Conservation (phyloP, 2,888 invertebrate species). For the Orthosia incerta region DNA sequence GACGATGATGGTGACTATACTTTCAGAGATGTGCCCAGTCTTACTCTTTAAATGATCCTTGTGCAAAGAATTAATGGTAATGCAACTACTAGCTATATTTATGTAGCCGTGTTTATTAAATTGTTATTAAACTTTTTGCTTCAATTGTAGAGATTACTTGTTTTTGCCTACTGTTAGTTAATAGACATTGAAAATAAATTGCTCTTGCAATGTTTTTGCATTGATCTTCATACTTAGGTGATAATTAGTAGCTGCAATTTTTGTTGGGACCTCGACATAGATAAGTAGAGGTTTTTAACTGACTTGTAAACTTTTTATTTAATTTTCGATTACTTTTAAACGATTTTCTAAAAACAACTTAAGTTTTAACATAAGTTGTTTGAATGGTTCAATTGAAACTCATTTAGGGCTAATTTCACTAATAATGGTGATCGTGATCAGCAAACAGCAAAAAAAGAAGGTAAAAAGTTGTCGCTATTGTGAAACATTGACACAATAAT, state of each 20-base stretch:
- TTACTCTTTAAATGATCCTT: neutral
- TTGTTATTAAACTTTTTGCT: slow-evolving; percentile 48
- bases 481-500: no score
- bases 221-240: neutral
- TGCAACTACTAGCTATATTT: slow-evolving; percentile 2
- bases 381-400: neutral
- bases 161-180: slow-evolving; percentile 34
- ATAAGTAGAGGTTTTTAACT: slow-evolving; percentile 9
- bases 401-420: no score
- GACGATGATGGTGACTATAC: neutral
- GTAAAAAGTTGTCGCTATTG: no score
- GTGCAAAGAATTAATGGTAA: neutral
- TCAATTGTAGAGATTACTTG: slow-evolving; percentile 34
- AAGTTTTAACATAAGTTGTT: neutral
- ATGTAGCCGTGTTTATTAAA: slow-evolving; percentile 15
- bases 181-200: slow-evolving; percentile 50
- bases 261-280: slow-evolving; percentile 32
- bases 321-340: neutral
- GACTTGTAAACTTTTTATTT: neutral
- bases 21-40: neutral
- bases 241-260: slow-evolving; percentile 22
- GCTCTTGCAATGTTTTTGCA: slow-evolving; percentile 38
- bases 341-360: neutral
- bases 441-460: no score
- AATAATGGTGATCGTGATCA: no score